Evolutionary conservation across 2,113 vertebrate species (phyloP).

Genomic region (Herpetotheres cachinnans): DNA sequence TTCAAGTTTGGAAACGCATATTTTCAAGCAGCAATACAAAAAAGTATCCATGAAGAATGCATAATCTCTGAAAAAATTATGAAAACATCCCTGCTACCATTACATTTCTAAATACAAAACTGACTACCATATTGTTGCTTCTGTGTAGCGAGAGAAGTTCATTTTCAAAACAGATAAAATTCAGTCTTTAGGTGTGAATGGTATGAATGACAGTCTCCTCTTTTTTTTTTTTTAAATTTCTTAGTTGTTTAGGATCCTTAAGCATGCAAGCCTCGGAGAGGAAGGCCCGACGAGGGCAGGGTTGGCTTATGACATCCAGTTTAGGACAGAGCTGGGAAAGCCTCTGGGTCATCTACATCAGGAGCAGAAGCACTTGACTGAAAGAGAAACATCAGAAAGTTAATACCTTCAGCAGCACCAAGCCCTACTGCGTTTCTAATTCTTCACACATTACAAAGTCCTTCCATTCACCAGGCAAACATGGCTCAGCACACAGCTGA

Average conservation of each 20-base stretch:
- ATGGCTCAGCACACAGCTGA: not conserved
- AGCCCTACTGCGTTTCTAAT: rapidly evolving
- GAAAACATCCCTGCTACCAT: slow-evolving; percentile 99
- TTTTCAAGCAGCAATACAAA: slow-evolving; percentile 98
- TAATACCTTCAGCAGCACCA: not conserved
- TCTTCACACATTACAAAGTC: not conserved
- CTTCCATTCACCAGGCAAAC: not conserved
- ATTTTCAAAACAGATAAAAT: slow-evolving; percentile 96
- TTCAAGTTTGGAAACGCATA: slow-evolving; percentile 94
- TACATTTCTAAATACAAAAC: slow-evolving; percentile 99
- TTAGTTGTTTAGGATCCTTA: slow-evolving; percentile 94
- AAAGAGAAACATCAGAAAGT: slow-evolving; percentile 40
- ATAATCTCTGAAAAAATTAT: slow-evolving; percentile 95
- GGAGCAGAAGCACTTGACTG: slow-evolving; percentile 94
- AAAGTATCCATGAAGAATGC: slow-evolving; percentile 95
- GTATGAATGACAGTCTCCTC: slow-evolving; percentile 93
- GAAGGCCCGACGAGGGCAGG: slow-evolving; percentile 82
- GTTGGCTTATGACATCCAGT: slow-evolving; percentile 82
- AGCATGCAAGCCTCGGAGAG: slow-evolving; percentile 99
- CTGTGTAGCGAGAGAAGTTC: slow-evolving; percentile 99
- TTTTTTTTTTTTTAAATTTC: slow-evolving; percentile 69
- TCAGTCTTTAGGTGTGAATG: slow-evolving; percentile 94
- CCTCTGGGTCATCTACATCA: slow-evolving; percentile 98
- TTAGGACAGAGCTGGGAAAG: slow-evolving; percentile 96
- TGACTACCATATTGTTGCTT: slow-evolving; percentile 98